phyloP scores from a whole-genome alignment of 1,140 invertebrate species.

The Spodoptera litura region DNA sequence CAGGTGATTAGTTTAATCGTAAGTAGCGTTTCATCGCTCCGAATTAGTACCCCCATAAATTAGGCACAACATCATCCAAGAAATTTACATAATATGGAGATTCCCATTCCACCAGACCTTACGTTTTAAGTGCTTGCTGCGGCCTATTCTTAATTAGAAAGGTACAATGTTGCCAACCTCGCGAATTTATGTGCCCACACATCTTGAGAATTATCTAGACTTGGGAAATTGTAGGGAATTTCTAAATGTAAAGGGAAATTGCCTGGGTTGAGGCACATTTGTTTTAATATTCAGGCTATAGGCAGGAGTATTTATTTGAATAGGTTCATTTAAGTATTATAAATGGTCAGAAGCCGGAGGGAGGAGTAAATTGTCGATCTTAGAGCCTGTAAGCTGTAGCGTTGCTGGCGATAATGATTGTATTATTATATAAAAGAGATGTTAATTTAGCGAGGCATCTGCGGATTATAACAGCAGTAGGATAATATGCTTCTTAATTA shows the following conservation, averaged over 20 bases:
- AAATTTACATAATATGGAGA: constrained; percentile 54
- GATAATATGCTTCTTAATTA: too few species aligned
- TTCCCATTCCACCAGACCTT: constrained; percentile 45
- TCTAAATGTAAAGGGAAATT: not conserved
- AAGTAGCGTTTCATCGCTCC: constrained; percentile 15
- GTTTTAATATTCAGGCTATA: constrained; percentile 10
- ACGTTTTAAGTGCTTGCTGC: constrained; percentile 34
- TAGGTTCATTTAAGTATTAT: constrained; percentile 37
- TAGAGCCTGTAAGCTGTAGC: not conserved
- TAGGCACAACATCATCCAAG: constrained; percentile 49
- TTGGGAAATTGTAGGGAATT: not conserved
- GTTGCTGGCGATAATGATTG: not conserved
- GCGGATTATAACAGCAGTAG: not conserved
- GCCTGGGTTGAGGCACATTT: not conserved
- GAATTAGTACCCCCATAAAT: constrained; percentile 54
- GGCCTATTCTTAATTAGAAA: constrained; percentile 43
- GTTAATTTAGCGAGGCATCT: not conserved
- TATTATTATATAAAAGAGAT: not conserved
- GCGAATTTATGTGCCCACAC: constrained; percentile 24
- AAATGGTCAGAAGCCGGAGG: not conserved
- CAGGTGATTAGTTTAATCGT: constrained; percentile 26
- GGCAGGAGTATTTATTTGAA: constrained; percentile 13
- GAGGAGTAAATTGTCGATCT: not conserved
- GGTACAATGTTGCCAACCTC: not conserved
- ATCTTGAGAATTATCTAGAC: constrained; percentile 30